Percentiles rank a stretch among this genome's conserved stretches.
These are phyloP conservation scores for Lemur catta DNA, from an alignment of 2,797 vertebrate species.

Conservation along the genomic window DNA sequence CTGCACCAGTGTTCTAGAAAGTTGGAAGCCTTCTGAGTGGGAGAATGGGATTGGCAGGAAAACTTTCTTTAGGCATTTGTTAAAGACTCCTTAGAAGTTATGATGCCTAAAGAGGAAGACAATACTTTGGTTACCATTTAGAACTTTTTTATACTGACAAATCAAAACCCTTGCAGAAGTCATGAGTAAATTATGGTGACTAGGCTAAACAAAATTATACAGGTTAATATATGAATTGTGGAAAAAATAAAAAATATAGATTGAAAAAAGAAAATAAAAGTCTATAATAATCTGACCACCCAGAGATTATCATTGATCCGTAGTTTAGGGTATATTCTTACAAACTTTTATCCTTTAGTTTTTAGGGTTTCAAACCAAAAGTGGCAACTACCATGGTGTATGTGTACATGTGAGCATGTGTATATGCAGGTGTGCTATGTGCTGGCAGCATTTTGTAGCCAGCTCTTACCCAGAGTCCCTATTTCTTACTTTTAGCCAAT, in stretches of 20 bases:
- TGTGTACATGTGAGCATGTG: background rate
- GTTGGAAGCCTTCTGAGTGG: conserved; percentile 4
- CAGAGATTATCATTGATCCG: background rate
- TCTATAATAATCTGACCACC: background rate
- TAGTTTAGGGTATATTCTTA: background rate
- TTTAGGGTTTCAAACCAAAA: conserved; percentile 41
- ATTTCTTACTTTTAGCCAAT: background rate
- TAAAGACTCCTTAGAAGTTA: background rate
- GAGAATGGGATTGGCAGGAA: background rate
- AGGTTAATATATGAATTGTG: background rate
- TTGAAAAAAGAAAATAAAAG: conserved; percentile 1
- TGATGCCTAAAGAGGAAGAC: background rate
- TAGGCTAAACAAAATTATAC: background rate
- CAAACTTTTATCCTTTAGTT: background rate
- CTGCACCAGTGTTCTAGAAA: background rate
- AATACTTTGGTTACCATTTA: background rate
- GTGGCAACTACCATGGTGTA: background rate
- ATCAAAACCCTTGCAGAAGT: background rate
- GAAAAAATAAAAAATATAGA: background rate
- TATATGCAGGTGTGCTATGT: background rate
- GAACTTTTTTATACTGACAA: background rate
- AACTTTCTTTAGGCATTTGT: background rate
- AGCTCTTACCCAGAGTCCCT: background rate
- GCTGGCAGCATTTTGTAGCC: background rate
- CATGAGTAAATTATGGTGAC: conserved; percentile 7